Percentiles rank a stretch among this genome's conserved stretches.
Conservation (phyloP, 2,888 invertebrate genomes). For the Heliconius ethilla region DNA sequence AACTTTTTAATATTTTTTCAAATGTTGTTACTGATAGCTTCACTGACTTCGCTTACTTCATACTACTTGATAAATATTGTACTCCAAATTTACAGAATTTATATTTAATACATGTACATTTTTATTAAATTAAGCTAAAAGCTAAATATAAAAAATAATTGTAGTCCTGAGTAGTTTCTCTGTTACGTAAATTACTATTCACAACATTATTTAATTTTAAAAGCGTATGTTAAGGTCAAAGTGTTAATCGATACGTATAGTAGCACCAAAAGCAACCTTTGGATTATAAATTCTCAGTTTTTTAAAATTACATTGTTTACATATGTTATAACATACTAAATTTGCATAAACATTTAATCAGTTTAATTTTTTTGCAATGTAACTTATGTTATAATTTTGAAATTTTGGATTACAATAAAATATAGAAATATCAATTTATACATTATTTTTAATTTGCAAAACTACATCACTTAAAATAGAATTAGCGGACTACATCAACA, state of each 20-base stretch:
- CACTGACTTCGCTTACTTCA: no score
- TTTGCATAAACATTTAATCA: conserved; percentile 4
- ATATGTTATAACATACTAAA: background rate
- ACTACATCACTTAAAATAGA: background rate
- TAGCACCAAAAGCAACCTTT: background rate
- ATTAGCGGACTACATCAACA: background rate
- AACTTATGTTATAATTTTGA: background rate
- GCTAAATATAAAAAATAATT: no score
- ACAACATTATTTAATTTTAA: background rate
- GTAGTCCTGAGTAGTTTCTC: background rate
- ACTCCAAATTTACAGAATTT: no score
- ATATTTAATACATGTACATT: no score
- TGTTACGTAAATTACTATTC: background rate
- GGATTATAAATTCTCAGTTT: background rate
- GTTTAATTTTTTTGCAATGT: background rate
- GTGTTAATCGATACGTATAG: background rate
- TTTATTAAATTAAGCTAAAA: no score
- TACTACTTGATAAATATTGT: no score
- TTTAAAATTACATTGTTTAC: background rate
- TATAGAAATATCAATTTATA: background rate
- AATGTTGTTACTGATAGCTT: no score
- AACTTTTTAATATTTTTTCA: no score
- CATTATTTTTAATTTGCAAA: background rate
- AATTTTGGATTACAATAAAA: background rate
- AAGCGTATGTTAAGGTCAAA: background rate